Conservation (phyloP, 1,140 invertebrate species). For the Drosophila eugracilis region DNA sequence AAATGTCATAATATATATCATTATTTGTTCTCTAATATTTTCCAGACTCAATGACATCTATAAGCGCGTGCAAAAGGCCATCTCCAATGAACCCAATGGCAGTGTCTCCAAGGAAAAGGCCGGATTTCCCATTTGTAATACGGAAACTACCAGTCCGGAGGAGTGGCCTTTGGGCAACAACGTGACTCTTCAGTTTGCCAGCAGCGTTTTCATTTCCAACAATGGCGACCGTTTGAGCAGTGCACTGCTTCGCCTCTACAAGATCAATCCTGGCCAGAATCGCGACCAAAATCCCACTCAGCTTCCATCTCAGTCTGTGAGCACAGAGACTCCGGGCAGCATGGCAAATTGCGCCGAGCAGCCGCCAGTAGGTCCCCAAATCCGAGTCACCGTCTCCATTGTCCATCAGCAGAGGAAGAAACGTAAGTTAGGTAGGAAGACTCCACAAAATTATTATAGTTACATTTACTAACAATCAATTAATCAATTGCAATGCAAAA, state of each 20-base stretch:
- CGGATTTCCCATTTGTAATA: conserved; percentile 76
- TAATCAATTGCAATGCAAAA: too few species aligned
- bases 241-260: conserved; percentile 74
- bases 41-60: conserved; percentile 70
- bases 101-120: conserved; percentile 57
- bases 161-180: conserved; percentile 69
- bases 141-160: conserved; percentile 52
- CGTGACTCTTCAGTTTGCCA: conserved; percentile 70
- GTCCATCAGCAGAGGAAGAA: conserved; percentile 78
- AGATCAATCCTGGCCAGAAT: conserved; percentile 64
- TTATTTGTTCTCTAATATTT: not conserved
- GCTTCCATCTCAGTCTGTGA: not conserved
- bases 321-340: conserved; percentile 17
- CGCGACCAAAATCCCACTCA: conserved; percentile 15
- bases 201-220: conserved; percentile 58
- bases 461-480: too few species aligned
- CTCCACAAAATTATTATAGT: not conserved
- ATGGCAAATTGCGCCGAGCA: conserved; percentile 46
- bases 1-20: not conserved
- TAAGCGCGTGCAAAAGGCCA: conserved; percentile 52
- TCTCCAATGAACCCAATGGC: conserved; percentile 52
- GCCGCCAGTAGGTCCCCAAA: conserved; percentile 60
- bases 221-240: conserved; percentile 55
- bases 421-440: conserved; percentile 51
- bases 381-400: conserved; percentile 78